Evolutionary conservation across 2,113 vertebrate species (phyloP).

Genomic region (Orientallactaga bullata): DNA sequence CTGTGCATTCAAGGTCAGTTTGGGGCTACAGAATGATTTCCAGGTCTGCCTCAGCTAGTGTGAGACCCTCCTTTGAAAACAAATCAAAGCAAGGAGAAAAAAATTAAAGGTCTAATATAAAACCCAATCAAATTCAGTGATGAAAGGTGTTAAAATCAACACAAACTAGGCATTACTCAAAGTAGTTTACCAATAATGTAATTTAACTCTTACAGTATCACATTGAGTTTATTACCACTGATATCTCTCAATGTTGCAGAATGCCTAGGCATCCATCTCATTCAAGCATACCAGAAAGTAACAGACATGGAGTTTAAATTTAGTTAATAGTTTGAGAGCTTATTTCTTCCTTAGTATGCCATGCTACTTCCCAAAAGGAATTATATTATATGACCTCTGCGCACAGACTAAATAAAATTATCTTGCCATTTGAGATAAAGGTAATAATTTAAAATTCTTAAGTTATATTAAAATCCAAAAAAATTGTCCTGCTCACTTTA

Average conservation of each 20-base stretch:
- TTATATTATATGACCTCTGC: not conserved
- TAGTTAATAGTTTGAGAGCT: not conserved
- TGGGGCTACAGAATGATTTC: no score
- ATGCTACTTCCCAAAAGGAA: not conserved
- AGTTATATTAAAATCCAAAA: not conserved
- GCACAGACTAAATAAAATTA: not conserved
- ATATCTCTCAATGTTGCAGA: not conserved
- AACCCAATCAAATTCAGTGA: not conserved
- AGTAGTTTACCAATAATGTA: not conserved
- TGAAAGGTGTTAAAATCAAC: not conserved
- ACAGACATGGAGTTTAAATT: not conserved
- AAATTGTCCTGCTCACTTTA: not conserved
- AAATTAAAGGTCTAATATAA: not conserved
- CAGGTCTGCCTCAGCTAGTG: no score
- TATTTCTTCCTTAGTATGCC: not conserved
- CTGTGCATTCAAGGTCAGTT: no score
- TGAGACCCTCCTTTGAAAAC: no score
- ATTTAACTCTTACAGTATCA: not conserved
- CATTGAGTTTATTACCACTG: not conserved
- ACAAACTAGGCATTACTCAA: not conserved
- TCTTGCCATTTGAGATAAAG: not conserved
- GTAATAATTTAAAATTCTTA: not conserved
- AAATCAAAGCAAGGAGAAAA: not conserved
- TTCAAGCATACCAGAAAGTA: not conserved
- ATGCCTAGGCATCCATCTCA: not conserved